Evolutionary conservation across 1,140 invertebrate species (phyloP), one percentile per base, ranked within the genome.

Genomic region (Tetramorium simillimum): DNA sequence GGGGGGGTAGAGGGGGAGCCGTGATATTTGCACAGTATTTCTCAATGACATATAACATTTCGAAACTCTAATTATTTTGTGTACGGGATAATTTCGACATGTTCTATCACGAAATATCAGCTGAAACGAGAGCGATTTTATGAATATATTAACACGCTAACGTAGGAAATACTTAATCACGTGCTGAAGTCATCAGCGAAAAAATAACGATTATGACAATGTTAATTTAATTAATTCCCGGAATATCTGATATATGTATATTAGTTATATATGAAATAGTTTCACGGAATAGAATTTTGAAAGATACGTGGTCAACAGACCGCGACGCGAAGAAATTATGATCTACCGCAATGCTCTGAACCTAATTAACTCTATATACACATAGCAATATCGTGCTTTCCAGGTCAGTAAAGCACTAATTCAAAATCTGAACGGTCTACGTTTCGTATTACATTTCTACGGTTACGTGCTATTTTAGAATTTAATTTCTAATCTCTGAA

Each of bases 281-380:
- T 16, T 58, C 18, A 24, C 37, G 46, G n/a, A 24, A 16, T 46
- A 37, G 9, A 60, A 46, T 73, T 82, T 33, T 18, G 24, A 69
- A 6, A 69, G 40, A 63, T 28, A 62, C 1, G 12, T 24, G 10
- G 0, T 24, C 21, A 21, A 10, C 7, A 18, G 3, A 43, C 1
- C 0, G 43, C 46, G 65, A n/a, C 18, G 18, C 37, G 40, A 60
- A 24, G 18, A 9, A 49, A 58, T 84, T 73, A 60, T 60, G 18
- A 84, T 73, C 78, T 73, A 60, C 24, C 18, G 69, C 67, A 49
- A 58, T 58, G 53, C 51, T 60, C 28, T 18, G 18, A 82, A 73
- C 4, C 43, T 60, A 73, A 60, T 82, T 73, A 70, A 24, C 49
- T 81, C 43, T n/a, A 4, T 21, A 43, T 33, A 12, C 14, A 40